phyloP scores from a whole-genome alignment of 2,888 invertebrate species.

The Athripsodes cinereus region DNA sequence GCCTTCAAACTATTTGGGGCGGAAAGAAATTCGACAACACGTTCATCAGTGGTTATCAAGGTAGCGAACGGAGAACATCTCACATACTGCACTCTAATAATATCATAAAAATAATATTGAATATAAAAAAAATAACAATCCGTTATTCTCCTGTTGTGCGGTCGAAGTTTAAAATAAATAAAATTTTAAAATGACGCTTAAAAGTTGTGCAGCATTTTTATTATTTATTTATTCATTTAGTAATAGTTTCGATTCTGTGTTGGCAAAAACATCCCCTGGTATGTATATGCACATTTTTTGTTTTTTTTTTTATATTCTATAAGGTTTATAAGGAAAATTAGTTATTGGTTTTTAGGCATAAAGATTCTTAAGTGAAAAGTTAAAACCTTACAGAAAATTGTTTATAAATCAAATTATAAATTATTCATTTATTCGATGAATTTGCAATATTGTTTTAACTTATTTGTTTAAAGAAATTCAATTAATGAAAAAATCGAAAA shows the following conservation, averaged over 20 bases:
- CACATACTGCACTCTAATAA: not conserved
- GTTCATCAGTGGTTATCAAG: constrained; percentile 5
- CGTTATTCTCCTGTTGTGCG: not conserved
- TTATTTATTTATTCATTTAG: constrained; percentile 1
- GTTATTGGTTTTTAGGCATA: too few relatives aligned
- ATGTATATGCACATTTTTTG: constrained; percentile 3
- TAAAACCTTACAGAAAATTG: too few relatives aligned
- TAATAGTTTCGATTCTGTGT: not conserved
- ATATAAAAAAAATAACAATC: too few relatives aligned
- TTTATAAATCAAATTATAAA: too few relatives aligned
- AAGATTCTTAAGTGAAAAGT: too few relatives aligned
- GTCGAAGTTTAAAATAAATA: not conserved
- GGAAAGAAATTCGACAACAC: constrained; percentile 10
- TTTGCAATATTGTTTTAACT: too few relatives aligned
- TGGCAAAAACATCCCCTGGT: constrained; percentile 24
- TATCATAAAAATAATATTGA: too few relatives aligned
- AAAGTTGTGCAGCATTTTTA: not conserved
- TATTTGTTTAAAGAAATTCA: too few relatives aligned
- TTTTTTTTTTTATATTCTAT: too few relatives aligned
- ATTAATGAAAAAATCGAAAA: too few relatives aligned
- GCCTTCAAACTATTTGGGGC: constrained; percentile 5
- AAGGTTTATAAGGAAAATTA: too few relatives aligned
- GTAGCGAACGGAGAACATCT: constrained; percentile 7
- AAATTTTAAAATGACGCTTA: not conserved
- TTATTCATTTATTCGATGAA: too few relatives aligned